A percentile compares a stretch with the other conserved stretches of the same genome.
phyloP scores from a whole-genome alignment of 1,140 invertebrate genomes.

The fruit fly (Drosophila melanogaster) region DNA sequence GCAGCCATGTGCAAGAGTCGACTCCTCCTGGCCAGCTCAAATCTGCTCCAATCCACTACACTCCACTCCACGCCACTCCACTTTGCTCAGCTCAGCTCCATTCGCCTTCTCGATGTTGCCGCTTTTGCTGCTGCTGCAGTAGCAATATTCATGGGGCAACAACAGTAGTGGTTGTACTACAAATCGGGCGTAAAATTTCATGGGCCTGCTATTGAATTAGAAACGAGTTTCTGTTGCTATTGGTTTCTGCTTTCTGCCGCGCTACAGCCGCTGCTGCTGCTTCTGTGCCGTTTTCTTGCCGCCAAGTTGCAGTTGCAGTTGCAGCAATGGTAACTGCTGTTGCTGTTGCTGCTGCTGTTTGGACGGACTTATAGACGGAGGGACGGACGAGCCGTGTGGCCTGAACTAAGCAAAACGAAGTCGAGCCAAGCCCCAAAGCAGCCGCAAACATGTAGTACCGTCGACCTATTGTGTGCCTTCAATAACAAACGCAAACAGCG shows the following conservation, averaged over 20 bases:
- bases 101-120: slow-evolving; percentile 13
- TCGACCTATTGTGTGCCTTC: slow-evolving; percentile 70
- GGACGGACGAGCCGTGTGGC: slow-evolving; percentile 1
- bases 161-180: slow-evolving; percentile 83
- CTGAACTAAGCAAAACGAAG: slow-evolving; percentile 27
- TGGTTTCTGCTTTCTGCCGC: slow-evolving; percentile 38
- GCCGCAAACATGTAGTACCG: slow-evolving; percentile 57
- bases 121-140: slow-evolving; percentile 10
- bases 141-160: slow-evolving; percentile 48
- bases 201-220: slow-evolving; percentile 84
- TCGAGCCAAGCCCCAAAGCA: slow-evolving; percentile 64
- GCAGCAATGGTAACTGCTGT: slow-evolving; percentile 31
- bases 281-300: slow-evolving; percentile 42
- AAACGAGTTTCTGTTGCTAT: slow-evolving; percentile 73
- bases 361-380: slow-evolving; percentile 6
- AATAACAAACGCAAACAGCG: slow-evolving; percentile 6
- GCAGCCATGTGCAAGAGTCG: slow-evolving; percentile 20
- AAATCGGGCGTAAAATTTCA: slow-evolving; percentile 84
- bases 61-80: slow-evolving; percentile 1
- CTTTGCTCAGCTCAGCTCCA: background rate
- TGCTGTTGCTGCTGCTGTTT: slow-evolving; percentile 6
- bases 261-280: slow-evolving; percentile 11
- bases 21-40: background rate
- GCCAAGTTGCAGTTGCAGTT: slow-evolving; percentile 16
- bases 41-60: background rate